Conservation (phyloP, 1,140 invertebrate species). For the Physella acuta region DNA sequence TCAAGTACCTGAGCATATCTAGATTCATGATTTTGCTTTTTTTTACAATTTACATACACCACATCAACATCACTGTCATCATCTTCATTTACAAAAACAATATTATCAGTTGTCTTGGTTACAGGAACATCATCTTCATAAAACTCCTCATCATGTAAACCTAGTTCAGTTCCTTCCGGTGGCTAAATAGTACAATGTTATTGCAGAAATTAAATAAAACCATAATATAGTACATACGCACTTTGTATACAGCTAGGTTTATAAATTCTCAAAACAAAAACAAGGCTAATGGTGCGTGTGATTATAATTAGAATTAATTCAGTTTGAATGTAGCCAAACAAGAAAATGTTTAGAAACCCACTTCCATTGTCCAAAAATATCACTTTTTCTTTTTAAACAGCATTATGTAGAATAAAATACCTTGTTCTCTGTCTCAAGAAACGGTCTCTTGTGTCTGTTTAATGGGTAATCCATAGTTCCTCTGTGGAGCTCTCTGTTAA, state of each 20-base stretch:
- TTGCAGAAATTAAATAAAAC: not conserved
- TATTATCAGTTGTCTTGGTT: not conserved
- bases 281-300: not conserved
- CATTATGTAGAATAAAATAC: not conserved
- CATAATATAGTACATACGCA: not conserved
- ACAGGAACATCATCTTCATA: not conserved
- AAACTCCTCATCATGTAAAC: not conserved
- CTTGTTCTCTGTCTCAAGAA: not conserved
- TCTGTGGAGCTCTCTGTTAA: slow-evolving; percentile 7
- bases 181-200: not conserved
- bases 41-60: not conserved
- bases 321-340: not conserved
- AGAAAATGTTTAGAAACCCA: not conserved
- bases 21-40: not conserved
- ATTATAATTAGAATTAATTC: not conserved
- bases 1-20: not conserved
- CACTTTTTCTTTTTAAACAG: not conserved
- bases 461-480: slow-evolving; percentile 5
- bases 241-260: not conserved
- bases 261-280: not conserved
- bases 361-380: not conserved
- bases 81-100: not conserved
- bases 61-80: not conserved
- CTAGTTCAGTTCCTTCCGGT: not conserved
- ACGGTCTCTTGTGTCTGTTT: not conserved